Percentiles rank a stretch among this genome's conserved stretches.
Evolutionary conservation across 1,140 invertebrate genomes (phyloP).

Genomic region (Halesus radiatus): DNA sequence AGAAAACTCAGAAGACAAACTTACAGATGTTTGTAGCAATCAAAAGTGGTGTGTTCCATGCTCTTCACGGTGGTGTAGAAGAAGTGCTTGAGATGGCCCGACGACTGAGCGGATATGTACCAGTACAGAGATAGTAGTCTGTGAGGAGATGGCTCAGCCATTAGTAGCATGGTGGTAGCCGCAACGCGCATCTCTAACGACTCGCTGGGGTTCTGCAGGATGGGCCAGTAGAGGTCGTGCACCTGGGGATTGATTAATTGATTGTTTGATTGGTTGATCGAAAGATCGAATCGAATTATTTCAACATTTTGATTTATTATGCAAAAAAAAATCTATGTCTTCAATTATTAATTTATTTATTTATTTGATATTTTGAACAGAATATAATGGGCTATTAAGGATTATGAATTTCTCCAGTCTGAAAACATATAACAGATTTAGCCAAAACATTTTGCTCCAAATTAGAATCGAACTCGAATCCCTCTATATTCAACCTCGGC

Average conservation of each 20-base stretch:
- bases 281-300: background rate
- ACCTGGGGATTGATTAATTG: constrained; percentile 63
- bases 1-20: constrained; percentile 37
- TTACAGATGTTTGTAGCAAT: constrained; percentile 75
- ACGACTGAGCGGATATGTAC: constrained; percentile 75
- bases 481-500: too few relatives aligned
- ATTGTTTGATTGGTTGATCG: too few relatives aligned
- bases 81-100: constrained; percentile 77
- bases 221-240: constrained; percentile 77
- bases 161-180: constrained; percentile 74
- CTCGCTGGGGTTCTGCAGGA: constrained; percentile 77
- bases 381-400: too few relatives aligned
- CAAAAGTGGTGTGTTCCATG: constrained; percentile 75
- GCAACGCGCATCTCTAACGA: constrained; percentile 77
- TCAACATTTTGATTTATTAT: too few relatives aligned
- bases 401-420: too few relatives aligned
- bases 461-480: too few relatives aligned
- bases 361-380: too few relatives aligned
- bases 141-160: constrained; percentile 73
- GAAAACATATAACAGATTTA: too few relatives aligned
- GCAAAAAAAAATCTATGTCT: too few relatives aligned
- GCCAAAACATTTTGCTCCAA: too few relatives aligned
- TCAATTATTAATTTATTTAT: too few relatives aligned
- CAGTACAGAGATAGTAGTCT: constrained; percentile 78
- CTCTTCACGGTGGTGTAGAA: constrained; percentile 81